Evolutionary conservation across 2,797 vertebrate genomes (phyloP).

Genomic region (Spondyliosoma cantharus): DNA sequence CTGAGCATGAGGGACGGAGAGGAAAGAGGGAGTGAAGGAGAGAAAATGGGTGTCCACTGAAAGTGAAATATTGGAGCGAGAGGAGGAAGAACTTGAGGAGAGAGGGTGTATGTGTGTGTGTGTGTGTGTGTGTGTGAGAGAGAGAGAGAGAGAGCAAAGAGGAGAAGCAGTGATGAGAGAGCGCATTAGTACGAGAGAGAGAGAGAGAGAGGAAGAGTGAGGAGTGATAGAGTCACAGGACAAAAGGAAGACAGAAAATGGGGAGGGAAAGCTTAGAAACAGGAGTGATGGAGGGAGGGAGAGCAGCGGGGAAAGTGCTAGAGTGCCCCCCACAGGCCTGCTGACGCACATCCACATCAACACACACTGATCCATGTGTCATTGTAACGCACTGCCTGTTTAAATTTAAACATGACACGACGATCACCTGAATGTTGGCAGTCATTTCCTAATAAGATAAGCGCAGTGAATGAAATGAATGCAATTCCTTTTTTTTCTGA

Average conservation of each 20-base stretch:
- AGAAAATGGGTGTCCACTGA: conserved; percentile 66
- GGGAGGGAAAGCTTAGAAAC: conserved; percentile 61
- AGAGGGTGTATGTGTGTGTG: conserved; percentile 27
- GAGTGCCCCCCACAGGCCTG: conserved; percentile 84
- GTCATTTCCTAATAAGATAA: conserved; percentile 71
- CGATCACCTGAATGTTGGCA: conserved; percentile 70
- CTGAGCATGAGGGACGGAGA: conserved; percentile 48
- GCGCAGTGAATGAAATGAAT: conserved; percentile 64
- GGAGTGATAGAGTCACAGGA: conserved; percentile 77
- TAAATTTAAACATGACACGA: conserved; percentile 72
- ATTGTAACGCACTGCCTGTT: conserved; percentile 67
- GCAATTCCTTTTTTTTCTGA: conserved; percentile 53
- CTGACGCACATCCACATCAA: conserved; percentile 29
- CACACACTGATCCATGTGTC: conserved; percentile 63
- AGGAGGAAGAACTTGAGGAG: conserved; percentile 62
- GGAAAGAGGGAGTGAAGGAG: conserved; percentile 47
- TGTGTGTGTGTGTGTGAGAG: conserved; percentile 17
- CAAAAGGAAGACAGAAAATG: conserved; percentile 77
- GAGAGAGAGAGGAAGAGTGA: conserved; percentile 58
- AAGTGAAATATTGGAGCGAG: conserved; percentile 63
- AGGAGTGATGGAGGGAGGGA: conserved; percentile 45
- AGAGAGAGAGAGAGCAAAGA: conserved; percentile 35
- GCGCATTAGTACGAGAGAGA: conserved; percentile 71
- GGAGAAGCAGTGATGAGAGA: conserved; percentile 73
- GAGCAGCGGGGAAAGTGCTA: conserved; percentile 75